Evolutionary conservation across 2,888 invertebrate species (phyloP).

Genomic region (Dicyrtomina minuta): DNA sequence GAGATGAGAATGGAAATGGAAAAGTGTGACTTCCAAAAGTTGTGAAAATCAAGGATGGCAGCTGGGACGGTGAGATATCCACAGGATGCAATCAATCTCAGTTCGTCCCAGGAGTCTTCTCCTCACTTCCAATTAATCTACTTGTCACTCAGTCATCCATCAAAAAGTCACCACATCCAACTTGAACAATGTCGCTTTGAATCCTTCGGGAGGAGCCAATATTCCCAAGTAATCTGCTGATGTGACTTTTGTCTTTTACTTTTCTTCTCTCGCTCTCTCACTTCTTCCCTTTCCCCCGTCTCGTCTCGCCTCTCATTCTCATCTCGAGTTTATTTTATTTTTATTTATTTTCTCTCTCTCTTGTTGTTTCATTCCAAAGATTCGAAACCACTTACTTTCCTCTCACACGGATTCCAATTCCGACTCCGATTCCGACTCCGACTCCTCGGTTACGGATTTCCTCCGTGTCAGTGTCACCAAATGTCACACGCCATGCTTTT

Average conservation of each 20-base stretch:
- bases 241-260: not conserved
- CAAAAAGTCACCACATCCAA: constrained; percentile 23
- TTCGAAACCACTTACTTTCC: too few relatives aligned
- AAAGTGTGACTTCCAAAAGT: constrained; percentile 18
- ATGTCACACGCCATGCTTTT: too few relatives aligned
- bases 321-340: not conserved
- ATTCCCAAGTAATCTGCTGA: constrained; percentile 1
- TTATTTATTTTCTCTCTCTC: not conserved
- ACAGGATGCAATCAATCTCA: constrained; percentile 46
- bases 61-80: constrained; percentile 27
- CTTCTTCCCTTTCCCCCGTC: not conserved
- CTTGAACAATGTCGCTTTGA: constrained; percentile 13
- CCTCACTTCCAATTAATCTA: constrained; percentile 45
- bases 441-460: too few relatives aligned
- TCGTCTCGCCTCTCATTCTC: not conserved
- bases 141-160: constrained; percentile 31
- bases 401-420: too few relatives aligned
- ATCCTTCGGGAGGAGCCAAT: not conserved
- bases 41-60: constrained; percentile 15
- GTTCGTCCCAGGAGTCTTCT: constrained; percentile 38
- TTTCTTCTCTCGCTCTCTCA: not conserved
- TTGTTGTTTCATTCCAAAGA: not conserved
- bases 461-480: too few relatives aligned
- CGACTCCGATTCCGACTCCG: too few relatives aligned
- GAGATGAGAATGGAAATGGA: not conserved